Evolutionary conservation across 2,113 vertebrate genomes (phyloP), one percentile per base, ranked within the genome.

Genomic region (Mixornis gularis): DNA sequence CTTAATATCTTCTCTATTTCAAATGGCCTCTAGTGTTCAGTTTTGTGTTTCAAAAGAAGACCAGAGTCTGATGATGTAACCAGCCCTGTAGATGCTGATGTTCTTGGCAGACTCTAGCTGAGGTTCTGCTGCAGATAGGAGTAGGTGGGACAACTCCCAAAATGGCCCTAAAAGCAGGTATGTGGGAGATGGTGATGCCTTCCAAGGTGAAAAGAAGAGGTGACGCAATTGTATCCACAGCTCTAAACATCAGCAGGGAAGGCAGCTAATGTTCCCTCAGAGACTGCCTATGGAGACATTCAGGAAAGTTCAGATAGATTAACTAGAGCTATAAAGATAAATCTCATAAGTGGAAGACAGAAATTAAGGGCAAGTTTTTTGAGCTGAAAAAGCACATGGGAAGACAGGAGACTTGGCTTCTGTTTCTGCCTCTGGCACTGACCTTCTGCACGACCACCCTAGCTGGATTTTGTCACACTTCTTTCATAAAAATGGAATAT

Each of bases 221-320:
- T 90, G 71, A 90, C 0, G 0, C 18, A 60, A 44, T 34, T 89
- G 44, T 49, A 62, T 56, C 80, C 60, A 36, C 22, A 69, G 44
- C 24, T 76, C 64, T 79, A 86, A 93, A 84, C 80, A 88, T 30
- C 72, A 76, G 10, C 17, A 81, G 52, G n/a, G 53, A 91, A 70
- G 32, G 36, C 30, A 88, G 77, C 44, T 81, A 74, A 81, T 87
- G 26, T 65, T 84, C n/a, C 86, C 77, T 92, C 32, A 20, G 76
- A 88, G 92, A 32, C 41, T 68, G 48, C 18, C 79, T 80, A 14
- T 51, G 22, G 27, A 59, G 65, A 76, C 60, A 89, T 41, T 90
- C 62, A 56, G 60, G 52, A 95, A 92, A 93, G 76, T 90, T 95
- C 93, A 94, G 73, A 76, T 53, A 71, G 77, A 95, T 93, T 93